Conservation (phyloP, 2,797 vertebrate species). For the Xyrichtys novacula region DNA sequence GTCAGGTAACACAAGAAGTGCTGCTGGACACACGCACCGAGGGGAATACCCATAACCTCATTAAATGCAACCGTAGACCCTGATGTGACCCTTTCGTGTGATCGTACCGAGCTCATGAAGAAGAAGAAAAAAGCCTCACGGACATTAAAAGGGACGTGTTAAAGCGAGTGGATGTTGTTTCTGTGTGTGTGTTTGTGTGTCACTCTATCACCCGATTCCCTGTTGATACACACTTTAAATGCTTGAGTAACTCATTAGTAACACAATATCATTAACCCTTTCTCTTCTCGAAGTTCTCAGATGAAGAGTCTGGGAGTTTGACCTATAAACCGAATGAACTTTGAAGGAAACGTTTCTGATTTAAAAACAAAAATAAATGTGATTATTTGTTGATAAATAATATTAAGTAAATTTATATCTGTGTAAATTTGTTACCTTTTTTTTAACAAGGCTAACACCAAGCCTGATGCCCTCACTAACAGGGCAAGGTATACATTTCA, state of each 20-base stretch:
- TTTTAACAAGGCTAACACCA: too few relatives aligned
- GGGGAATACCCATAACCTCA: conserved; percentile 34
- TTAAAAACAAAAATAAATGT: too few relatives aligned
- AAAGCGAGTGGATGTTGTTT: conserved; percentile 3
- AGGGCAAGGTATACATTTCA: too few relatives aligned
- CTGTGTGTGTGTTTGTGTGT: conserved; percentile 22
- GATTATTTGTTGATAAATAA: too few relatives aligned
- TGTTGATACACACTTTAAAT: conserved; percentile 53
- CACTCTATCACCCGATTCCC: conserved; percentile 41
- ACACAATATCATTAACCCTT: conserved; percentile 45
- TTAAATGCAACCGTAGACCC: conserved; percentile 50
- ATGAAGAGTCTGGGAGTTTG: too few relatives aligned
- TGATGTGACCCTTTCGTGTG: conserved; percentile 15
- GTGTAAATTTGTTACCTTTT: too few relatives aligned
- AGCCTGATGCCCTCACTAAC: too few relatives aligned
- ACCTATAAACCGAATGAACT: too few relatives aligned
- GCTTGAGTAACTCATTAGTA: conserved; percentile 46
- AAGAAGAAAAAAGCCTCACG: conserved; percentile 6
- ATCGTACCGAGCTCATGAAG: conserved; percentile 36
- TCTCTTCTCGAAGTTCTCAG: too few relatives aligned
- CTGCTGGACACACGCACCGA: conserved; percentile 27
- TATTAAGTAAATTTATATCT: too few relatives aligned
- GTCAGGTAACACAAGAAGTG: conserved; percentile 64
- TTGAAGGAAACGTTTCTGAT: too few relatives aligned
- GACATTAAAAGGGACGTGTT: conserved; percentile 12